A percentile compares a stretch with the other conserved stretches of the same genome.
Evolutionary conservation across 2,888 invertebrate species (phyloP).

Genomic region (Diarsia dahlii): DNA sequence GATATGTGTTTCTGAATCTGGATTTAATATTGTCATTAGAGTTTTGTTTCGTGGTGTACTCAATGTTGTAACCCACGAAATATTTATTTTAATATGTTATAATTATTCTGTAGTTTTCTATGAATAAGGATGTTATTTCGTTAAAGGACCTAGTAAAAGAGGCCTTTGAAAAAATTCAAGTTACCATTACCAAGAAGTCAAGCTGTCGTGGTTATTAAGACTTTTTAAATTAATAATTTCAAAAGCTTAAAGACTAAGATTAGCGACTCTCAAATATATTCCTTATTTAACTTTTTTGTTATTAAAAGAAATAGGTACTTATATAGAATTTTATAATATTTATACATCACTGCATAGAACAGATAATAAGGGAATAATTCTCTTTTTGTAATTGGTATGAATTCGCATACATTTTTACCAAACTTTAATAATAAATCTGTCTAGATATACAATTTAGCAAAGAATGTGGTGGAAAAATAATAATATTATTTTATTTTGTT

Average conservation of each 20-base stretch:
- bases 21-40: slow-evolving; percentile 34
- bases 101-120: slow-evolving; percentile 50
- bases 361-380: slow-evolving; percentile 30
- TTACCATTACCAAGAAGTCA: slow-evolving; percentile 63
- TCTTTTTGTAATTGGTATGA: slow-evolving; percentile 26
- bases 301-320: slow-evolving; percentile 31
- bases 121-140: slow-evolving; percentile 53
- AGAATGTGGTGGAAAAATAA: slow-evolving; percentile 9
- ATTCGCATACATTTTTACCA: slow-evolving; percentile 32
- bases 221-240: slow-evolving; percentile 27
- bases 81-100: slow-evolving; percentile 48
- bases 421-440: slow-evolving; percentile 38
- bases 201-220: slow-evolving; percentile 48
- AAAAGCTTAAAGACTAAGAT: slow-evolving; percentile 41
- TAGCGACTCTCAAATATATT: slow-evolving; percentile 35
- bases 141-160: slow-evolving; percentile 51
- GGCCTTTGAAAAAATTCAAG: slow-evolving; percentile 60
- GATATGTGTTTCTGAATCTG: slow-evolving; percentile 42
- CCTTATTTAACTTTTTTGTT: slow-evolving; percentile 25
- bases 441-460: slow-evolving; percentile 35
- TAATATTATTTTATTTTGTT: slow-evolving; percentile 29
- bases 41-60: slow-evolving; percentile 37
- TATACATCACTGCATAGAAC: slow-evolving; percentile 45
- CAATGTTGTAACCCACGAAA: slow-evolving; percentile 37
- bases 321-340: slow-evolving; percentile 39